phyloP scores from a whole-genome alignment of 2,113 vertebrate genomes.

The Heloderma charlesbogerti region DNA sequence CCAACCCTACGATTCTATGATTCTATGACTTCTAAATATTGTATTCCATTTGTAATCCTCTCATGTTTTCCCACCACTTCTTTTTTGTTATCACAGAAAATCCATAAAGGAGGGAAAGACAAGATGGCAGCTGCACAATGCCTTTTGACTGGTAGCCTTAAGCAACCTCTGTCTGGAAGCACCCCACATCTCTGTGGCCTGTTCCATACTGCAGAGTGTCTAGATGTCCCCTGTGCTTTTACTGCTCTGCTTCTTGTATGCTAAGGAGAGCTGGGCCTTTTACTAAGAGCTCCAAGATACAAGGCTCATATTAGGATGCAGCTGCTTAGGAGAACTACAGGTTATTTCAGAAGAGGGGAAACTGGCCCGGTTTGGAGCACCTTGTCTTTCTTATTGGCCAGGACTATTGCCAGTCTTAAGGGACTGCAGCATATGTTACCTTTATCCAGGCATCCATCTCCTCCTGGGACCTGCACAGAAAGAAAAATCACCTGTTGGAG shows the following conservation, averaged over 20 bases:
- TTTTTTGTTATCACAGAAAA: too few species aligned
- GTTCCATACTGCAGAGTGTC: not conserved
- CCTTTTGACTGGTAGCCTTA: too few species aligned
- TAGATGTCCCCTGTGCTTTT: not conserved
- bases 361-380: not conserved
- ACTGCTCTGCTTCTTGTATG: not conserved
- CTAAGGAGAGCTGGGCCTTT: not conserved
- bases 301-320: not conserved
- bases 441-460: constrained; percentile 79
- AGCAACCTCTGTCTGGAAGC: too few species aligned
- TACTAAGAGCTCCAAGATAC: not conserved
- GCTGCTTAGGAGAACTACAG: not conserved
- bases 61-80: too few species aligned
- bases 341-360: not conserved
- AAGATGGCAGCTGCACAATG: too few species aligned
- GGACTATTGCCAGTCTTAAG: too few species aligned
- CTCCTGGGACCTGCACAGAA: constrained; percentile 71
- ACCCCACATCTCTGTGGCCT: too few species aligned
- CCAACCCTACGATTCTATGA: too few species aligned
- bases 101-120: too few species aligned
- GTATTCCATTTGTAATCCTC: too few species aligned
- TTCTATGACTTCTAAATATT: too few species aligned
- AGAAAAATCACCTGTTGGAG: constrained; percentile 2
- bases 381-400: not conserved
- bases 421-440: constrained; percentile 57